Conservation (phyloP, 2,888 invertebrate species). For the Agrochola litura region DNA sequence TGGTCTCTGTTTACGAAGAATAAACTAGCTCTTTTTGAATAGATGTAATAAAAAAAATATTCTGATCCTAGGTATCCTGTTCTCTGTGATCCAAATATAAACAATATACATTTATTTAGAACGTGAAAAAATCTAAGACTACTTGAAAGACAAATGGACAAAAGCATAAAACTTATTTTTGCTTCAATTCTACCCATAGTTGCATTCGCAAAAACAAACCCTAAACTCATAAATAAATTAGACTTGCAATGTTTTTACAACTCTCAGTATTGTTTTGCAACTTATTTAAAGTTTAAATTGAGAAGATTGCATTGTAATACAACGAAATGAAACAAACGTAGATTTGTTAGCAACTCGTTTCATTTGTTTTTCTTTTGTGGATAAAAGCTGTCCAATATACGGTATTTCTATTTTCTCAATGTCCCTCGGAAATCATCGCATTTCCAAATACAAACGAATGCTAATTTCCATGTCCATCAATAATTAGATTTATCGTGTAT, state of each 20-base stretch:
- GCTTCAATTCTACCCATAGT: background rate
- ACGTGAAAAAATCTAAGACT: background rate
- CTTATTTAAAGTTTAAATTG: slow-evolving; percentile 47
- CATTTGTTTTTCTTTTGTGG: background rate
- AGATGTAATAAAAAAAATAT: no score
- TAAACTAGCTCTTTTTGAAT: no score
- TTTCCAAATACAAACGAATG: no score
- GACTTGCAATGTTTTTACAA: slow-evolving; percentile 13
- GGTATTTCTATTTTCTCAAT: no score
- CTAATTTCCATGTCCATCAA: no score
- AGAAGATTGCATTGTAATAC: slow-evolving; percentile 28
- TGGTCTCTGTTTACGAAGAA: no score
- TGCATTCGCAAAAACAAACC: slow-evolving; percentile 16
- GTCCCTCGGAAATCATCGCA: no score
- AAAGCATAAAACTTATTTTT: background rate
- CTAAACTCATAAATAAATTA: slow-evolving; percentile 45
- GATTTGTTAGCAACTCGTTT: background rate
- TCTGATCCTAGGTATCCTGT: background rate
- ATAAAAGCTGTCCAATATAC: no score
- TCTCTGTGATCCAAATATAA: background rate
- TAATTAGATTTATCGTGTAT: no score
- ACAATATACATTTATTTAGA: background rate
- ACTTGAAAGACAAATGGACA: background rate
- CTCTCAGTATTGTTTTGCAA: slow-evolving; percentile 9
- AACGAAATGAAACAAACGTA: slow-evolving; percentile 4